Conservation (phyloP, 2,113 vertebrate species). For the Lasiurus cinereus region DNA sequence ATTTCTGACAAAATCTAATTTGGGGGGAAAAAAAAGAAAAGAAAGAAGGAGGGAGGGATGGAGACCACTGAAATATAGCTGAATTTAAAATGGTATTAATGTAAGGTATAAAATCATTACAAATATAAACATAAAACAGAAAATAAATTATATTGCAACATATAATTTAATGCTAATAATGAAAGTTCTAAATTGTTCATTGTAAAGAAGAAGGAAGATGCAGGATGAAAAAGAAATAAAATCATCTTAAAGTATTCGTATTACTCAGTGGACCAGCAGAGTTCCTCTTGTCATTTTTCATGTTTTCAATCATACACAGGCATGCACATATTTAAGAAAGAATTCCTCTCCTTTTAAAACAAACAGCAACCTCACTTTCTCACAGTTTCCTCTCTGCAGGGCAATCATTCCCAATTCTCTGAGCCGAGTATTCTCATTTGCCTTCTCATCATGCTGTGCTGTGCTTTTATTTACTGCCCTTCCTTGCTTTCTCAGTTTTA, state of each 20-base stretch:
- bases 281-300: not conserved
- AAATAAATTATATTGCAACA: not conserved
- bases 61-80: not conserved
- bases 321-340: not conserved
- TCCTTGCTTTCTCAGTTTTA: not conserved
- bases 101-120: not conserved
- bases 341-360: not conserved
- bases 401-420: not conserved
- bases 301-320: not conserved
- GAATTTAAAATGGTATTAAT: not conserved
- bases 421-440: not conserved
- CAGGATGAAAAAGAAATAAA: not conserved
- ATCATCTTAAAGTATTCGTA: not conserved
- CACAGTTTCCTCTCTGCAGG: not conserved
- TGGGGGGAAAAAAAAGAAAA: not conserved
- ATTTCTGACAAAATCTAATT: not conserved
- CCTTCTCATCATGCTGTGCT: not conserved
- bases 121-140: constrained; percentile 33
- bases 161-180: not conserved
- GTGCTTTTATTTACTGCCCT: not conserved
- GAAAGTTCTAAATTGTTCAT: not conserved
- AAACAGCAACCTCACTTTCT: not conserved
- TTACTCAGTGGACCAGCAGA: not conserved
- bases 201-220: not conserved
- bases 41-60: not conserved